Base-by-base conservation (phyloP, 2,888 invertebrate genomes). In the Schizaphis graminum region DNA sequence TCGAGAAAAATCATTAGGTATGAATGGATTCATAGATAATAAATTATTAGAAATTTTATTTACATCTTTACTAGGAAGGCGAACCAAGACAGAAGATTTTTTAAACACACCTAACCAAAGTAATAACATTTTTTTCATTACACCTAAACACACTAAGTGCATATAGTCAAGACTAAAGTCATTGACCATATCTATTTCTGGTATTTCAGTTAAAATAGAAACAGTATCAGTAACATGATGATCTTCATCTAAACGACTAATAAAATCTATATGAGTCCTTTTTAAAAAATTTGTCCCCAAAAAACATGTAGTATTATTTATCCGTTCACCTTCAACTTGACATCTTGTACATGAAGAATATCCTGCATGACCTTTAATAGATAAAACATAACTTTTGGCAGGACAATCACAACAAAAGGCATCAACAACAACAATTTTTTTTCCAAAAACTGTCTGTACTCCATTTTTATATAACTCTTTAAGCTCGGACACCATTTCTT, bases 341-440 rank as follows among this genome's bases (percentile, higher is more conserved):
- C 41, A 84, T 44, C 35, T 21, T 24, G 44, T 21, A 44, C 84
- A 84, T 3, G 41, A 84, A 44, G 7, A 41, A 84, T 84, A 84
- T 41, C 84, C 84, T 4, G n/a, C 57, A 85, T 92, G 92, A 7
- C 61, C 87, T 85, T 56, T 56, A 16, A 87, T n/a, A 57, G 44
- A 57, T 41, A 92, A 56, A 53, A 92, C 47, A 41, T 24, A 92
- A 56, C 86, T 57, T 47, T 61, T 92, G 13, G 92, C 92, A 26
- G 92, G 87, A 61, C 57, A 28, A 49, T 92, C 87, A n/a, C 49
- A 87, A 49, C 87, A 87, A 87, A 87, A 87, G 10, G 87, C 61
- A 87, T 92, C 92, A n/a, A 87, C 87, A 16, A n/a, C 21, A 4
- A 87, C 87, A 49, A 28, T 16, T 16, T 87, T 87, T 87, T 53